Percentiles rank a stretch among this genome's conserved stretches.
phyloP scores from a whole-genome alignment of 2,113 vertebrate genomes.

The Scophthalmus maximus region DNA sequence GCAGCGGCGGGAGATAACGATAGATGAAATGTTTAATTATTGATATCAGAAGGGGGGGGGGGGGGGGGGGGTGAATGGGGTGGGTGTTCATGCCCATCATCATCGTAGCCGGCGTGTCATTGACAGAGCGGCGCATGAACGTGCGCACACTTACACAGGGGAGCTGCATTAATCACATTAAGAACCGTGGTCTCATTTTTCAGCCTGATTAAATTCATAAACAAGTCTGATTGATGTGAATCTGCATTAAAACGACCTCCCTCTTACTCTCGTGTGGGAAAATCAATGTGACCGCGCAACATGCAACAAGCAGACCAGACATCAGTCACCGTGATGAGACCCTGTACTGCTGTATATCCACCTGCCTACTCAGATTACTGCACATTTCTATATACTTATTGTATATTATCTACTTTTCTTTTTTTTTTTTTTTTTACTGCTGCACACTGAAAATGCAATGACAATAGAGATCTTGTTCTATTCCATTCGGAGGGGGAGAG shows the following conservation, averaged over 20 bases:
- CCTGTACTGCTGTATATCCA: no score
- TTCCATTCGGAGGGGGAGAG: neutral
- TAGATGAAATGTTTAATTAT: conserved; percentile 34
- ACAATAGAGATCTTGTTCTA: no score
- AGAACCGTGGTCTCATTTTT: conserved; percentile 21
- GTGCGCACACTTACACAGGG: neutral
- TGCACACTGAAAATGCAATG: no score
- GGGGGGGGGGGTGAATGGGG: no score
- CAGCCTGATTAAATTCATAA: conserved; percentile 1
- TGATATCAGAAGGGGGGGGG: conserved; percentile 2
- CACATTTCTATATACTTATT: no score
- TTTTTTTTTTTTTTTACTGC: no score
- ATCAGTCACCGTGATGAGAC: neutral
- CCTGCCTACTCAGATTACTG: no score
- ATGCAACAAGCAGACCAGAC: neutral
- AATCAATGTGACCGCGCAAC: neutral
- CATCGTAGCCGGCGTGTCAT: neutral
- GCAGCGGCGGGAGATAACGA: neutral
- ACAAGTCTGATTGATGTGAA: conserved; percentile 28
- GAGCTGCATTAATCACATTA: conserved; percentile 4
- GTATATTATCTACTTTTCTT: no score
- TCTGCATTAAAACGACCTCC: conserved; percentile 5
- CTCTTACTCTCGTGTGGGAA: neutral
- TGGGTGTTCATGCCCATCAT: conserved; percentile 2
- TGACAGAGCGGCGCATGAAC: neutral